Evolutionary conservation across 2,797 vertebrate genomes (phyloP).

Genomic region (Schizothorax lantsangensis): DNA sequence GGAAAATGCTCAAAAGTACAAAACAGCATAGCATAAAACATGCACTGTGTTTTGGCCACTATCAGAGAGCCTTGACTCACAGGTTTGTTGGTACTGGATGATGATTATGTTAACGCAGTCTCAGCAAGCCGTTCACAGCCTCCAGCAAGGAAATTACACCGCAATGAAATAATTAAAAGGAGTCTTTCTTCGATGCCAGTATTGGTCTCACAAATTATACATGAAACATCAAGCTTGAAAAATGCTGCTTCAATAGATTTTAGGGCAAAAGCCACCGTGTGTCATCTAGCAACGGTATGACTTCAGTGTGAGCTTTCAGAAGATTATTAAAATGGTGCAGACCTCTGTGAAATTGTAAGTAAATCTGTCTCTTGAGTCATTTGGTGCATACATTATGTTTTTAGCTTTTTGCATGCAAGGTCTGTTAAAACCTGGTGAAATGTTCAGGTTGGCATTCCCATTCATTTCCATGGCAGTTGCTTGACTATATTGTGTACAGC

Average conservation of each 20-base stretch:
- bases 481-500: not conserved
- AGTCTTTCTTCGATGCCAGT: conserved; percentile 75
- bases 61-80: conserved; percentile 15
- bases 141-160: conserved; percentile 74
- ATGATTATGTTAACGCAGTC: conserved; percentile 71
- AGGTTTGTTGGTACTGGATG: conserved; percentile 53
- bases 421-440: not conserved
- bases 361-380: conserved; percentile 6
- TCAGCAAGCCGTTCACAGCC: conserved; percentile 72
- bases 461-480: not conserved
- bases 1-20: not conserved
- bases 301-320: conserved; percentile 21
- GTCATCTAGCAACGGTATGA: conserved; percentile 25
- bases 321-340: conserved; percentile 34
- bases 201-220: conserved; percentile 64
- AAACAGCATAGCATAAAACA: not conserved
- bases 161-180: conserved; percentile 81
- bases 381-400: not conserved
- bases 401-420: not conserved
- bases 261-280: conserved; percentile 55
- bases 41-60: not conserved
- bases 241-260: conserved; percentile 73
- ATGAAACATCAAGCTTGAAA: conserved; percentile 67
- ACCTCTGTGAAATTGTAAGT: conserved; percentile 27
- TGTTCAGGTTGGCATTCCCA: not conserved